These are phyloP conservation scores for Drosophila tanythrix DNA, from an alignment of 2,888 invertebrate genomes.

Conservation along the genomic window DNA sequence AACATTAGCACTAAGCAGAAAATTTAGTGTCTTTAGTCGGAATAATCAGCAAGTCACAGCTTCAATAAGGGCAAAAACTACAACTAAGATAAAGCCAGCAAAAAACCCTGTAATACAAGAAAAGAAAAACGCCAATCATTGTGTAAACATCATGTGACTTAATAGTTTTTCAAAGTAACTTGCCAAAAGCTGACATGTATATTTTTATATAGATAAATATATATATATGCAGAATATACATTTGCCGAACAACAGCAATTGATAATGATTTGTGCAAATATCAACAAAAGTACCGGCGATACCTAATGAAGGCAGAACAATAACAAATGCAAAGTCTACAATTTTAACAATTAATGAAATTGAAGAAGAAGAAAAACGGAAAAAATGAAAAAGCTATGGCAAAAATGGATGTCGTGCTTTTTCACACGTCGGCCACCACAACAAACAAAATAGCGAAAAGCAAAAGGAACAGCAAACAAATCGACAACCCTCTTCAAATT, in stretches of 20 bases:
- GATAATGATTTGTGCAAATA: constrained; percentile 61
- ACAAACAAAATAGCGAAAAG: constrained; percentile 31
- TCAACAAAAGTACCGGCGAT: constrained; percentile 25
- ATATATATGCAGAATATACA: background rate
- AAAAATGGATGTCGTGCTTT: constrained; percentile 53
- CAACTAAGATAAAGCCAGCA: constrained; percentile 6
- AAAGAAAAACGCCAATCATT: constrained; percentile 24
- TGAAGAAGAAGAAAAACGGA: background rate
- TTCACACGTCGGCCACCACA: constrained; percentile 69
- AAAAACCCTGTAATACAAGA: background rate
- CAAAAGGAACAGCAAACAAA: constrained; percentile 21
- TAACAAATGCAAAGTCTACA: constrained; percentile 51
- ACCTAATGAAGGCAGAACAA: constrained; percentile 28
- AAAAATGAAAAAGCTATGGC: background rate
- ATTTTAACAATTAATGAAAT: constrained; percentile 22
- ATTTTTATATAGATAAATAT: background rate
- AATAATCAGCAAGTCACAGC: constrained; percentile 22
- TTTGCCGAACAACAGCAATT: constrained; percentile 3
- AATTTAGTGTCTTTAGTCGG: too few relatives aligned
- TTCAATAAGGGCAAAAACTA: constrained; percentile 17
- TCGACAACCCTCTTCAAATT: constrained; percentile 6
- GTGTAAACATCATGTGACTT: constrained; percentile 58
- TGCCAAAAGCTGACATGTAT: constrained; percentile 35
- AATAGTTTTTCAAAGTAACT: constrained; percentile 61
- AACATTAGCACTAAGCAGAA: constrained; percentile 1